Evolutionary conservation across 92 coral and sea anemone genomes (phyloP), one percentile per base, ranked within the genome.

Genomic region (Umimayanthus chanpuru): DNA sequence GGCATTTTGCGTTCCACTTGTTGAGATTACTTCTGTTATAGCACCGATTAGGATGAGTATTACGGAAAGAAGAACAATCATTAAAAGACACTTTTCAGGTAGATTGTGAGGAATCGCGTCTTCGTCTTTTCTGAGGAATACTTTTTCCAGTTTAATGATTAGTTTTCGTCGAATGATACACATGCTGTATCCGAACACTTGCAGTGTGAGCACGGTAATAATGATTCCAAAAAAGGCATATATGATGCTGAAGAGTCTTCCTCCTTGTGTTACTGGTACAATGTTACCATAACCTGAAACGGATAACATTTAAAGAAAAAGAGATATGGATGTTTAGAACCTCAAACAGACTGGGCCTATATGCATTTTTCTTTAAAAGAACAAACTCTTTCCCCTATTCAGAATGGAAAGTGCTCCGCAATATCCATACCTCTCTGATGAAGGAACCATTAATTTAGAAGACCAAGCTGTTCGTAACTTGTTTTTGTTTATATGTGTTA

Each of bases 271-370:
- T 68, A 67, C 39, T 9, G 86, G 77, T 1, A 67, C 86, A 36
- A 82, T 67, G 25, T 82, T 67, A 49, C 86, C 86, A 70, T 82
- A 82, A 82, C 86, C 86, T 82, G 41, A 25, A 82, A 66, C 49
- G 25, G 49, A 74, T 12, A 53, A 53, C 18, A 12, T 11, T 53
- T 1, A 53, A 14, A 18, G 20, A 53, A 53, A 53, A 53, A 53
- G 18, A 53, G 18, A 53, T 18, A 20, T 53, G 58, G 20, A 12
- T 12, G 11, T 12, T 53, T 53, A 12, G 58, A 53, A 53, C 9
- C 2, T 12, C 58, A 53, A 53, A 47, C 11, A 47, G 1, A 7
- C 10, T 9, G 50, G 50, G 50, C 50, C 8, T 9, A 6, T 47
- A 0, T 47, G 8, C 50, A 47, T 11, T 47, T 47, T 5, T 47